Conservation (phyloP, 2,113 vertebrate genomes). For the Pollimyrus isidori region DNA sequence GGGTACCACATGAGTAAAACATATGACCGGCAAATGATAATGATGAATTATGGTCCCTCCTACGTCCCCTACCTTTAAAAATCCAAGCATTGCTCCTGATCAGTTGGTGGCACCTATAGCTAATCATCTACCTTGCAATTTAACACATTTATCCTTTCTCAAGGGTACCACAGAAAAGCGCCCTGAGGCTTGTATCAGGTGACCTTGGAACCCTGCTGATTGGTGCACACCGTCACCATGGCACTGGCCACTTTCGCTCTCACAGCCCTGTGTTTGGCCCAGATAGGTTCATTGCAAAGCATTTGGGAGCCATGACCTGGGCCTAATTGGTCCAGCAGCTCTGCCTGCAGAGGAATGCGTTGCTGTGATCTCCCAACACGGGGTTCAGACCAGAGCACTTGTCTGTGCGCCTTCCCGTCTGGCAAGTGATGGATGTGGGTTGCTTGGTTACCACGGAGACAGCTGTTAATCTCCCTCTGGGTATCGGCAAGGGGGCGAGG, state of each 20-base stretch:
- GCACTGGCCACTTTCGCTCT: background rate
- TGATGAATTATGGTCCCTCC: background rate
- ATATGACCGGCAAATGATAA: background rate
- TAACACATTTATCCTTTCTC: background rate
- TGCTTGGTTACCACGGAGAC: slow-evolving; percentile 46
- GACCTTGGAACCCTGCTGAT: background rate
- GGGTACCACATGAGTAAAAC: background rate
- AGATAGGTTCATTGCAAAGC: background rate
- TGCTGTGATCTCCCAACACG: background rate
- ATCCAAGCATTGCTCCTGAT: background rate
- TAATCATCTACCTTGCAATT: background rate
- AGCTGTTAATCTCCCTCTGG: slow-evolving; percentile 59
- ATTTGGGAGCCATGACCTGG: background rate
- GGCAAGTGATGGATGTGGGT: slow-evolving; percentile 32
- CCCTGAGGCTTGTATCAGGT: background rate
- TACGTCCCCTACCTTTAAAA: background rate
- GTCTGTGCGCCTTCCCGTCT: slow-evolving; percentile 32
- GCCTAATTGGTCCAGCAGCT: background rate
- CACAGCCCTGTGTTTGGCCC: too few species aligned
- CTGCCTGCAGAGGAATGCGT: background rate
- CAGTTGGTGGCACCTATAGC: background rate
- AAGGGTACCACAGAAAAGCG: background rate
- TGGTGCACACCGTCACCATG: background rate
- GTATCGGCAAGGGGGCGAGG: slow-evolving; percentile 57
- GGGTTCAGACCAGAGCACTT: slow-evolving; percentile 32